These are phyloP conservation scores for Illadopsis cleaveri DNA, from an alignment of 2,113 vertebrate genomes.

Conservation along the genomic window DNA sequence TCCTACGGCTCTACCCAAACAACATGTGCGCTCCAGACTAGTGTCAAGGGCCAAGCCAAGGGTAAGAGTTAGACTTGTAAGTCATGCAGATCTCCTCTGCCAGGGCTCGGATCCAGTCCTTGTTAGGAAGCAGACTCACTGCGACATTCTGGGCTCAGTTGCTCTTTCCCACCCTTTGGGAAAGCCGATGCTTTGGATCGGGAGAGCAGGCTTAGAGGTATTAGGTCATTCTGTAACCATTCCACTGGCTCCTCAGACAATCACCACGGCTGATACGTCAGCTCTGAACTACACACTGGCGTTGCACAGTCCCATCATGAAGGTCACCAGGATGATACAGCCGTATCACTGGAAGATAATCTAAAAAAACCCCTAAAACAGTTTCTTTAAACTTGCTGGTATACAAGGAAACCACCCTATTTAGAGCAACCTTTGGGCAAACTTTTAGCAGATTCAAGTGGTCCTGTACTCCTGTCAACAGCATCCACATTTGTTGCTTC, in stretches of 20 bases:
- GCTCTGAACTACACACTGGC: not conserved
- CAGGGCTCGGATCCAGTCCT: constrained; percentile 54
- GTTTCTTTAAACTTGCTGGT: not conserved
- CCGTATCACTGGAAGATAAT: not conserved
- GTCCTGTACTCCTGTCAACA: not conserved
- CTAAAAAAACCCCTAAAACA: not conserved
- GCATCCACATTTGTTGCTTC: not conserved
- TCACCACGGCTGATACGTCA: fast-evolving
- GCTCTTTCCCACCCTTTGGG: not conserved
- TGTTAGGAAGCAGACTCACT: constrained; percentile 27
- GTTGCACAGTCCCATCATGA: not conserved
- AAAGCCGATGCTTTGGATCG: not conserved
- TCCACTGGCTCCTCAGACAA: not conserved
- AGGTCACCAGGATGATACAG: not conserved
- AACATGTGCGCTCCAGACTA: not conserved
- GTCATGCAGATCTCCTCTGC: not conserved
- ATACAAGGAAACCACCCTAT: not conserved
- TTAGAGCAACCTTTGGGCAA: not conserved
- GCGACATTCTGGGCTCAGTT: not conserved
- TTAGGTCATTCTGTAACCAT: not conserved
- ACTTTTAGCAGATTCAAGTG: not conserved
- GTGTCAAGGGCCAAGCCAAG: constrained; percentile 31
- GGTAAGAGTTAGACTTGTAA: not conserved
- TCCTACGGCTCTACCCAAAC: not conserved
- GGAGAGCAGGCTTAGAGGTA: not conserved